These are phyloP conservation scores for Aelia acuminata DNA, from an alignment of 2,888 invertebrate species.

Conservation along the genomic window DNA sequence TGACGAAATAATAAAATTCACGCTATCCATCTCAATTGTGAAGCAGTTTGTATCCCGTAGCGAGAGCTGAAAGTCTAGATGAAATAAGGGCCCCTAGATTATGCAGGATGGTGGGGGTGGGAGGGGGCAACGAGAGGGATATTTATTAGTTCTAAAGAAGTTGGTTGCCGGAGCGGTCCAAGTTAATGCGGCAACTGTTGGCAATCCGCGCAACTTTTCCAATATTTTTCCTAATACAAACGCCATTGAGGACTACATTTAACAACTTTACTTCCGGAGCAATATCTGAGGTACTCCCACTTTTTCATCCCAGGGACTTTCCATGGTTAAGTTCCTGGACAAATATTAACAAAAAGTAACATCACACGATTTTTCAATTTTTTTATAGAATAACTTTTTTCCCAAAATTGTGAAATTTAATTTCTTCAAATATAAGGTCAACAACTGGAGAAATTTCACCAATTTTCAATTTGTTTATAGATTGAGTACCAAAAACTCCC, in stretches of 20 bases:
- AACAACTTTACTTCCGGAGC: neutral
- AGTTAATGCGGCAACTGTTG: conserved; percentile 6
- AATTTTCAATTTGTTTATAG: too few relatives aligned
- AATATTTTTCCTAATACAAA: conserved; percentile 40
- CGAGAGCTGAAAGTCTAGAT: neutral
- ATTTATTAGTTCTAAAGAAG: conserved; percentile 43
- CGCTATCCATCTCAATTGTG: neutral
- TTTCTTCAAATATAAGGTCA: too few relatives aligned
- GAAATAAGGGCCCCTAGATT: neutral
- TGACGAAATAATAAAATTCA: neutral
- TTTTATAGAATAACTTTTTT: too few relatives aligned
- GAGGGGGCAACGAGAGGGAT: neutral
- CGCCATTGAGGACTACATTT: neutral
- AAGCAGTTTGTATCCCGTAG: conserved; percentile 16
- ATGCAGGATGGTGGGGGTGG: neutral
- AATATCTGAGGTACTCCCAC: neutral
- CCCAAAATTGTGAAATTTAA: too few relatives aligned
- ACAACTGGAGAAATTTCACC: too few relatives aligned
- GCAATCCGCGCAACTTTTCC: conserved; percentile 20
- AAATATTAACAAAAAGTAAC: too few relatives aligned
- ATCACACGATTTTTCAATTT: too few relatives aligned
- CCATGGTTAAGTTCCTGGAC: neutral
- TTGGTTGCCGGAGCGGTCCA: neutral
- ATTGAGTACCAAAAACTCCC: too few relatives aligned
- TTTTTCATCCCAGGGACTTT: neutral